Percentiles rank a stretch among this genome's conserved stretches.
Evolutionary conservation across 2,888 invertebrate species (phyloP).

Genomic region (Lutraria lutraria): DNA sequence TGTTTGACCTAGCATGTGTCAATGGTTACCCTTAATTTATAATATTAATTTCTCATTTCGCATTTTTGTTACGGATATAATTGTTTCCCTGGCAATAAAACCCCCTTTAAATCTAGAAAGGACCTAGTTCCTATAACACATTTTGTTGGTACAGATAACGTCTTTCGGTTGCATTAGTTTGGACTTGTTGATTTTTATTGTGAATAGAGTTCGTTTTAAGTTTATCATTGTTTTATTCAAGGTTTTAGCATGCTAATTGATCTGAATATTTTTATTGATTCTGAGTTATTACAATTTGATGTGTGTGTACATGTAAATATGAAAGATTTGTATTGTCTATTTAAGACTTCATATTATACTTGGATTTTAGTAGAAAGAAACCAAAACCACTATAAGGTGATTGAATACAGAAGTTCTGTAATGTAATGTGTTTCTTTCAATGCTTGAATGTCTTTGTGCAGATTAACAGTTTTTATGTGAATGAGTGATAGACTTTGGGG

Average conservation of each 20-base stretch:
- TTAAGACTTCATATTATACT: not conserved
- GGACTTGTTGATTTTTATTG: conserved; percentile 2
- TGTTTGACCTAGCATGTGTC: not conserved
- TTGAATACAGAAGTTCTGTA: not conserved
- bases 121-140: not conserved
- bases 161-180: not conserved
- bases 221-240: conserved; percentile 8
- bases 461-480: conserved; percentile 3
- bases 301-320: not conserved
- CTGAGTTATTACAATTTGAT: not conserved
- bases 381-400: not conserved
- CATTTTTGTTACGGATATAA: not conserved
- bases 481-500: not conserved
- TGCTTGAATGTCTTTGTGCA: not conserved
- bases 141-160: not conserved
- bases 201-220: not conserved
- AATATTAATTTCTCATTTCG: not conserved
- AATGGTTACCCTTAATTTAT: not conserved
- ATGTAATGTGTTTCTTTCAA: not conserved
- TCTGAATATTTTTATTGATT: conserved; percentile 13
- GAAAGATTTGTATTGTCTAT: not conserved
- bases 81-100: not conserved
- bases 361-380: not conserved
- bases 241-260: not conserved
- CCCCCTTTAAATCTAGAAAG: not conserved